phyloP scores from a whole-genome alignment of 2,888 invertebrate species.

The Himalopsyche tibetana region DNA sequence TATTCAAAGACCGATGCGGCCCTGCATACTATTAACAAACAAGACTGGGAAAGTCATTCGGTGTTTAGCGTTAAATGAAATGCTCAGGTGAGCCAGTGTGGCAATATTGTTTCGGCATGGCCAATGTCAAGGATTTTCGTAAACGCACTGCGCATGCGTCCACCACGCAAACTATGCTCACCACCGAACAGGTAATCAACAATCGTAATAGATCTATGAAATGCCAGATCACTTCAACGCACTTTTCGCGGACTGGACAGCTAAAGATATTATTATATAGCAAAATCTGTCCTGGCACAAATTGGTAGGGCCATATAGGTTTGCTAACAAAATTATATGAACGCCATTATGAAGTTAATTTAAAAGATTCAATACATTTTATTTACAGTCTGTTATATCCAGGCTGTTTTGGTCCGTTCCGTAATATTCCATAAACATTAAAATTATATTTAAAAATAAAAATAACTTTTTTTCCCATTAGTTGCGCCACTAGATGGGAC shows the following conservation, averaged over 20 bases:
- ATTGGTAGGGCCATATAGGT: no score
- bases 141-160: slow-evolving; percentile 26
- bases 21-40: slow-evolving; percentile 7
- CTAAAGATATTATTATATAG: no score
- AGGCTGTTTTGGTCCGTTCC: no score
- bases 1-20: background rate
- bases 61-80: slow-evolving; percentile 24
- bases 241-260: background rate
- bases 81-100: slow-evolving; percentile 15
- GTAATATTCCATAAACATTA: no score
- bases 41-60: background rate
- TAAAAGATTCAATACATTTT: no score
- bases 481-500: no score
- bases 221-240: background rate
- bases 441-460: no score
- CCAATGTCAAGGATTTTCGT: slow-evolving; percentile 26
- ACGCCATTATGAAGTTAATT: no score
- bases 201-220: slow-evolving; percentile 9
- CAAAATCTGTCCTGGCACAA: no score
- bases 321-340: no score
- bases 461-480: no score
- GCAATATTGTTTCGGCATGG: slow-evolving; percentile 31
- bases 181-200: background rate
- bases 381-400: no score
- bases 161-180: background rate